Percentiles rank a stretch among this genome's conserved stretches.
Evolutionary conservation across 2,113 vertebrate genomes (phyloP).

Genomic region (Stegastes partitus): DNA sequence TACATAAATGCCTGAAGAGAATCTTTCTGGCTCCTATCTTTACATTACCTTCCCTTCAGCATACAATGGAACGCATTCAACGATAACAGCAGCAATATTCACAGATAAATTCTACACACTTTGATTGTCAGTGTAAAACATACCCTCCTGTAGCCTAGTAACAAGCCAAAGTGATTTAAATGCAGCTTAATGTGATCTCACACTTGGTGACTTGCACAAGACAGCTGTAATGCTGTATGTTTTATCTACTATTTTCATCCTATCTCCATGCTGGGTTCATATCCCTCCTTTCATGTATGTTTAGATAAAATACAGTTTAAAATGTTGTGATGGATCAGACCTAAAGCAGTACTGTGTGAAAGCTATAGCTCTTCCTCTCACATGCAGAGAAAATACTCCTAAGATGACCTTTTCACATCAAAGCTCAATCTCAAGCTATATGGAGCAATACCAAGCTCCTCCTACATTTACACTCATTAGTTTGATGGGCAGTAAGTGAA

Average conservation of each 20-base stretch:
- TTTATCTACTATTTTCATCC: constrained; percentile 15
- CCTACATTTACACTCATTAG: constrained; percentile 40
- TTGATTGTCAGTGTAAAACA: constrained; percentile 44
- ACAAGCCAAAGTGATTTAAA: constrained; percentile 58
- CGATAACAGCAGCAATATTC: constrained; percentile 17
- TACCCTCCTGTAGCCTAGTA: constrained; percentile 66
- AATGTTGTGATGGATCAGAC: neutral
- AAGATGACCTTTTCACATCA: constrained; percentile 41
- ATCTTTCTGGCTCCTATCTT: neutral
- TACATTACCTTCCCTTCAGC: neutral
- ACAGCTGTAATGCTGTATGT: no score
- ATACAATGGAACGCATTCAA: neutral
- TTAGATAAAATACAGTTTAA: constrained; percentile 13
- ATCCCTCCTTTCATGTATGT: neutral
- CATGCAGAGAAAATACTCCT: constrained; percentile 1
- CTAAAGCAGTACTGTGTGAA: constrained; percentile 4
- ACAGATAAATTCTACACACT: constrained; percentile 27
- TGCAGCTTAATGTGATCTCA: constrained; percentile 45
- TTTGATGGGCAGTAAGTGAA: constrained; percentile 31
- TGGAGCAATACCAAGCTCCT: constrained; percentile 3
- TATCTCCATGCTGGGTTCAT: neutral
- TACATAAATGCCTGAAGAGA: neutral
- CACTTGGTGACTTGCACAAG: neutral
- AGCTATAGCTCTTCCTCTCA: neutral
- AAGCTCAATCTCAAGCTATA: constrained; percentile 28